These are phyloP conservation scores for Clavelina lepadiformis DNA, from an alignment of 23 tunicate genomes.

Conservation along the genomic window DNA sequence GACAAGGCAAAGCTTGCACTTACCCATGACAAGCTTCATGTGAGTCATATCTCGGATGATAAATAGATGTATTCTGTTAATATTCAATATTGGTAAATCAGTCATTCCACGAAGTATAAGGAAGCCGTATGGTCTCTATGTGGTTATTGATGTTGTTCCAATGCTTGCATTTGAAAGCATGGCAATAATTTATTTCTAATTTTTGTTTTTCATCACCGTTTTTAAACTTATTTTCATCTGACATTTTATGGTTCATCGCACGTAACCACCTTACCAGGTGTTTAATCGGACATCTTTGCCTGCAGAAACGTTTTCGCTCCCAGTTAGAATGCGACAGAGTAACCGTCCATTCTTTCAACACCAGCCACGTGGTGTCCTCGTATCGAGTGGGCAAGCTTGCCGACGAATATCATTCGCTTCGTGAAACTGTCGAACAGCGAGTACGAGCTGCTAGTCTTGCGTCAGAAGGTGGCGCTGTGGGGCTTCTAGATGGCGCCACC, in stretches of 20 bases:
- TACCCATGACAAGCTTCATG: constrained; percentile 53
- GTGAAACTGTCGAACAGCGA: constrained; percentile 27
- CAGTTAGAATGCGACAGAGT: constrained; percentile 31
- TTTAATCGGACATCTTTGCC: too few species aligned
- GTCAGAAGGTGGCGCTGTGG: constrained; percentile 26
- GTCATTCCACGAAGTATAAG: too few species aligned
- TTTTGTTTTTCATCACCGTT: too few species aligned
- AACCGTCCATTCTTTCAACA: constrained; percentile 47
- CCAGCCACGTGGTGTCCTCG: constrained; percentile 64
- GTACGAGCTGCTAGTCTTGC: constrained; percentile 41
- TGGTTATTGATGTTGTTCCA: too few species aligned
- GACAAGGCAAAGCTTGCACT: constrained; percentile 72
- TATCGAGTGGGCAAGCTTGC: constrained; percentile 56
- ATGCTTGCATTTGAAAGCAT: too few species aligned
- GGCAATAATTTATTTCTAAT: too few species aligned
- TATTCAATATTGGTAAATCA: too few species aligned
- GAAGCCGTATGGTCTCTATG: too few species aligned
- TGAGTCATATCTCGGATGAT: constrained; percentile 1
- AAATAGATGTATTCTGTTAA: too few species aligned
- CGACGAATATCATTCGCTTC: constrained; percentile 44
- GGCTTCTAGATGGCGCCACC: constrained; percentile 18
- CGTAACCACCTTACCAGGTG: too few species aligned
- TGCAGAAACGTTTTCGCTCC: constrained; percentile 42
- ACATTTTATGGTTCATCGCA: too few species aligned
- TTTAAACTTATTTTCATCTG: too few species aligned